These are phyloP conservation scores for Phalera bucephala DNA, from an alignment of 2,888 invertebrate genomes.

Conservation along the genomic window DNA sequence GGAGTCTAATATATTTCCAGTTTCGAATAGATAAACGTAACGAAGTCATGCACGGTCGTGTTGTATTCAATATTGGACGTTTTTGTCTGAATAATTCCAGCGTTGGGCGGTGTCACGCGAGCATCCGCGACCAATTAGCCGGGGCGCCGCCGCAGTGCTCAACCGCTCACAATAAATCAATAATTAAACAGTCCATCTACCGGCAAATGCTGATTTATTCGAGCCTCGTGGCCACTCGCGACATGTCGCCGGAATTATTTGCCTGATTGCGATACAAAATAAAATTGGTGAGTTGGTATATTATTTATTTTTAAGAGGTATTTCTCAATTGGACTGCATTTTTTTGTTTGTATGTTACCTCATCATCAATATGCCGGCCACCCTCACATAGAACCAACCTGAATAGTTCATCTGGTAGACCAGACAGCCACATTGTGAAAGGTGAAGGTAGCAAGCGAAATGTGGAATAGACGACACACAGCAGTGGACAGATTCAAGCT, in stretches of 20 bases:
- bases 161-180: conserved; percentile 74
- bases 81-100: conserved; percentile 73
- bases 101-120: conserved; percentile 71
- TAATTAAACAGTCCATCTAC: conserved; percentile 80
- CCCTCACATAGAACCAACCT: no score
- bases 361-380: no score
- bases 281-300: no score
- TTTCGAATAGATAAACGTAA: conserved; percentile 51
- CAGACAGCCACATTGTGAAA: no score
- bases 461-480: no score
- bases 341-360: no score
- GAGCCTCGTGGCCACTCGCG: conserved; percentile 64
- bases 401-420: no score
- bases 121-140: conserved; percentile 74
- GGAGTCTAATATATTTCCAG: conserved; percentile 21
- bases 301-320: no score
- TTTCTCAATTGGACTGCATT: no score
- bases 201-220: conserved; percentile 79
- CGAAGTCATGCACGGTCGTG: conserved; percentile 59
- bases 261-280: conserved; percentile 58
- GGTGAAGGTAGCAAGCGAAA: no score
- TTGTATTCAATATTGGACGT: conserved; percentile 67
- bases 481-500: no score
- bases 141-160: conserved; percentile 65
- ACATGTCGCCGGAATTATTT: conserved; percentile 52